Base-by-base conservation (phyloP, 2,888 invertebrate species). In the Andrena flavipes region DNA sequence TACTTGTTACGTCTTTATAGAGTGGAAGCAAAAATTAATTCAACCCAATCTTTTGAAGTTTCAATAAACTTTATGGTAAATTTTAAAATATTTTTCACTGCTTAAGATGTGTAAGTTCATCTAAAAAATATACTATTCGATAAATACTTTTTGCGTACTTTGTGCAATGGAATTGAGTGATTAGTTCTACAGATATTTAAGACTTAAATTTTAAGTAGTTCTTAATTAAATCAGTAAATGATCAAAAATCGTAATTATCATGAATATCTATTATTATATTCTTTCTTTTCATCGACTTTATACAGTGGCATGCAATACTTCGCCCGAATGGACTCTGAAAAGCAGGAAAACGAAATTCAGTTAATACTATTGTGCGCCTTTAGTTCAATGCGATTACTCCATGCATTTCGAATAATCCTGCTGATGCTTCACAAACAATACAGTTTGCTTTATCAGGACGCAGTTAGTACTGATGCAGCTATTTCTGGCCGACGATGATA, bases 391-490 rank as follows among this genome's bases (percentile, higher is more conserved):
- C 10, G 67, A 26, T 33, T 59, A 62, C 5, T 29, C n/a, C 10
- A 4, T 23, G 51, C 26, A 35, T 62, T 62, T 35, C 60, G 49
- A 35, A 68, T 51, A 51, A 30, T 75, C 26, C 35, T 51, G 33
- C 60, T 42, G 75, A 75, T 60, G 49, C 23, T 60, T 68, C 35
- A 26, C 51, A 35, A 75, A 62, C 68, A 68, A 51, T 51, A 35
- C 49, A 68, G 23, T 35, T 68, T 51, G 33, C 68, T 51, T 60
- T 62, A 68, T 62, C 60, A 51, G 23, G 23, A 26, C 7, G n/a
- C 13, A 49, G 26, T 67, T 60, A 49, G 30, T 20, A 68, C 26
- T 13, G 42, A 68, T 20, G 26, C 33, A 51, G n/a, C 49, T n/a
- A 62, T 26, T 49, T 67, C 29, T 26, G 20, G 26, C 30, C 3